Evolutionary conservation across 1,140 invertebrate genomes (phyloP), one percentile per base, ranked within the genome.

Genomic region (Habropoda laboriosa): DNA sequence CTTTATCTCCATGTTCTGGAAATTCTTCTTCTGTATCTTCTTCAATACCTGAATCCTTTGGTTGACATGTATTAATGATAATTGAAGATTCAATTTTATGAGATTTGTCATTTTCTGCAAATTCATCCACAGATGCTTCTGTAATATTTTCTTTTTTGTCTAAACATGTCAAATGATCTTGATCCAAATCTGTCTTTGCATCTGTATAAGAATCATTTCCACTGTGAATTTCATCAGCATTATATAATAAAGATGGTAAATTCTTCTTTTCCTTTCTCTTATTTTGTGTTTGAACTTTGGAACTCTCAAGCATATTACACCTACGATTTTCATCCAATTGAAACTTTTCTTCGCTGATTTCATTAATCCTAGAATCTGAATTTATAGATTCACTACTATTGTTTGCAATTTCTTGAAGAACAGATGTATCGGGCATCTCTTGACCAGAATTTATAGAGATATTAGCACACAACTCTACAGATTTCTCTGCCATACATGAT

Each of bases 11-110:
- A 55, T 30, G 3, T 27, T 42, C 32, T 16, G 35, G n/a, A 51
- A 32, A 24, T 64, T 79, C 71, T 61, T 80, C 78, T 24, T 80
- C 71, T 0, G 32, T 49, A 51, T 80, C 72, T 30, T 73, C 70
- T 16, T 80, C 77, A 6, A 80, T 80, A 3, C 72, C 72, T 8
- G 72, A 80, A 16, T 75, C 71, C 12, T 80, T 80, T 13, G 21
- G 61, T 49, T 78, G 75, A 60, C 61, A 7, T 61, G 18, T 71
- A 2, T 7, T 60, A 7, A 7, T 4, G 30, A 24, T n/a, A 18
- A 12, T 2, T 0, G 4, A 61, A 42, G 55, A 0, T 3, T 75
- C 45, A 18, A 30, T 61, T 32, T 30, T 1, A 13, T 2, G 18
- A 40, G 12, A 7, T 21, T 63, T 18, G 7, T 7, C 21, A 53